Evolutionary conservation across 1,140 invertebrate genomes (phyloP).

Genomic region (Argopecten irradians): DNA sequence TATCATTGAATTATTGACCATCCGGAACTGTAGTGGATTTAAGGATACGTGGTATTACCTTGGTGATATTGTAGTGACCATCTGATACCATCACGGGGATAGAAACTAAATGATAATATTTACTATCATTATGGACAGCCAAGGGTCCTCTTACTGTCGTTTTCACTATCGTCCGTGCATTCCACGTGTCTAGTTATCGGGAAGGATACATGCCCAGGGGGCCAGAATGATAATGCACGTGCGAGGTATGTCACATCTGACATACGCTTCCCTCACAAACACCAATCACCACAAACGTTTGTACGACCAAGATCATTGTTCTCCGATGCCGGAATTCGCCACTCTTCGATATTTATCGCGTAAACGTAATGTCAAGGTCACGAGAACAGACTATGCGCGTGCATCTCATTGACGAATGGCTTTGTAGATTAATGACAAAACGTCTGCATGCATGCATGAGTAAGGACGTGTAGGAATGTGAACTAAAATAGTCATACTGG

Average conservation of each 20-base stretch:
- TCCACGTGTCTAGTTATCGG: neutral
- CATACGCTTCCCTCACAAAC: neutral
- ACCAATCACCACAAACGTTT: neutral
- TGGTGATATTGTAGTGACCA: neutral
- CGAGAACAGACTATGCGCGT: neutral
- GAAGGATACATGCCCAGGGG: neutral
- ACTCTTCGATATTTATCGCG: neutral
- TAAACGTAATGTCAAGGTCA: neutral
- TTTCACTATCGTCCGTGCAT: neutral
- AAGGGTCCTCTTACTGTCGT: neutral
- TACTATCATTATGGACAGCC: neutral
- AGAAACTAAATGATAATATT: neutral
- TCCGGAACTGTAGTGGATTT: neutral
- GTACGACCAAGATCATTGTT: neutral
- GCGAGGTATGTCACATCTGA: conserved; percentile 15
- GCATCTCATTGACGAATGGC: neutral
- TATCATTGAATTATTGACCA: neutral
- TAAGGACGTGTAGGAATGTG: neutral
- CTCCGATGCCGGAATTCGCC: conserved; percentile 1
- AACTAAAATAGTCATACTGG: no score
- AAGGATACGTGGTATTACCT: neutral
- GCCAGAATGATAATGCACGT: conserved; percentile 20
- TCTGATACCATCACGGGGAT: neutral
- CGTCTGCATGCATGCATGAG: neutral
- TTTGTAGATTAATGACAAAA: neutral